phyloP scores from a whole-genome alignment of 2,113 vertebrate genomes.

The Lethenteron reissneri region DNA sequence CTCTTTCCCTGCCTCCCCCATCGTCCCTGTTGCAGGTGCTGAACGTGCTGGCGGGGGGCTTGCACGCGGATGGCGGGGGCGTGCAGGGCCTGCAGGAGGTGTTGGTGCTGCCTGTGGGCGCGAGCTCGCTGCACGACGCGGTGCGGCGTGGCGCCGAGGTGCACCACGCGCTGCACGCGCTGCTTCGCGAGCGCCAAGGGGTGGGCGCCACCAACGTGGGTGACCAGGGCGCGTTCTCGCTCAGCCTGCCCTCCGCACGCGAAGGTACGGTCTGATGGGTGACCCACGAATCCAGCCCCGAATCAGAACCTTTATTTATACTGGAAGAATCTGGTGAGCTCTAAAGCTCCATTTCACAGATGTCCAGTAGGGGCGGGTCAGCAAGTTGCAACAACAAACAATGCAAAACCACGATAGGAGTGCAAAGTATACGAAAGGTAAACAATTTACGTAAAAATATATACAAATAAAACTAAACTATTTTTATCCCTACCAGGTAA shows the following conservation, averaged over 20 bases:
- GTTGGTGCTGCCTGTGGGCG: slow-evolving; percentile 74
- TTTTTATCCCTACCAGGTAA: too few relatives aligned
- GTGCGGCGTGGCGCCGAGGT: slow-evolving; percentile 60
- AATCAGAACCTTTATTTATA: too few relatives aligned
- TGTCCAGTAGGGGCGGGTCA: too few relatives aligned
- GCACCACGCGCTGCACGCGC: slow-evolving; percentile 59
- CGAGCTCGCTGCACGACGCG: slow-evolving; percentile 61
- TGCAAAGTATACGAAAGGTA: too few relatives aligned
- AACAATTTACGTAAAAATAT: too few relatives aligned
- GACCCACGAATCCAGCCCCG: too few relatives aligned
- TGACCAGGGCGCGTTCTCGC: slow-evolving; percentile 68
- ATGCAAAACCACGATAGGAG: too few relatives aligned
- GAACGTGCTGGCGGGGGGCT: slow-evolving; percentile 72
- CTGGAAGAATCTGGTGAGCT: too few relatives aligned
- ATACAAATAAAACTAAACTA: too few relatives aligned
- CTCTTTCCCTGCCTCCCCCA: neutral
- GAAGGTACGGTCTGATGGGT: too few relatives aligned
- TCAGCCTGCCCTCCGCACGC: slow-evolving; percentile 30
- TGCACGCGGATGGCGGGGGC: slow-evolving; percentile 44
- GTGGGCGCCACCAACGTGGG: slow-evolving; percentile 74
- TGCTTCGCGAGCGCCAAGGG: slow-evolving; percentile 73
- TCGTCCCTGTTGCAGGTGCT: slow-evolving; percentile 34
- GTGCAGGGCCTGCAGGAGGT: slow-evolving; percentile 80
- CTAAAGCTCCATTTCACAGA: too few relatives aligned
- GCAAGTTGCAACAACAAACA: too few relatives aligned